Evolutionary conservation across 2,797 vertebrate species (phyloP).

Genomic region (Hirundo rustica): DNA sequence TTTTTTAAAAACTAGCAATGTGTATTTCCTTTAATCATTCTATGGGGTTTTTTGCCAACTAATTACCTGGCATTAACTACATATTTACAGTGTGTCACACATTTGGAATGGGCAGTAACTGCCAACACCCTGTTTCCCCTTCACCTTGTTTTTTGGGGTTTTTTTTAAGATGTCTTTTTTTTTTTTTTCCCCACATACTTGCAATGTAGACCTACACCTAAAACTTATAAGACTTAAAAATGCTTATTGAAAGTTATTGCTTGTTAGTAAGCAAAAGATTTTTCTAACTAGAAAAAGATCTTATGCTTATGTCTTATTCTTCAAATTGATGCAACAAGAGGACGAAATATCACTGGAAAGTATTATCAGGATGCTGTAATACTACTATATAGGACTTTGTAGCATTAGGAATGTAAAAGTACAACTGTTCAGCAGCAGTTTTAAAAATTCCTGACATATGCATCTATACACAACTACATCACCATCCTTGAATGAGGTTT

Average conservation of each 20-base stretch:
- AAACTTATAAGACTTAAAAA: background rate
- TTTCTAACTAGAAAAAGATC: background rate
- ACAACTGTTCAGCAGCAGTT: background rate
- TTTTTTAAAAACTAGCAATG: background rate
- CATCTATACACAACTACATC: background rate
- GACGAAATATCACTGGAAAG: background rate
- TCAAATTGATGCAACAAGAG: background rate
- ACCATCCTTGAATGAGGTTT: background rate
- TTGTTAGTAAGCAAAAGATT: background rate
- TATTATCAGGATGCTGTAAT: background rate
- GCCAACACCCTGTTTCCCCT: background rate
- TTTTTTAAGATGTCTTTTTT: background rate
- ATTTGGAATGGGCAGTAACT: background rate
- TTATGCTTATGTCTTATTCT: background rate
- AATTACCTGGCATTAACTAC: background rate
- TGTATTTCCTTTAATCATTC: background rate
- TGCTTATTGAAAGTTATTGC: background rate
- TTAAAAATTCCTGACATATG: background rate
- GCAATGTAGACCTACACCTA: background rate
- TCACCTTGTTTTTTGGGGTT: background rate
- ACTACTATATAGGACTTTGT: background rate
- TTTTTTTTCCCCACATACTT: fast-evolving
- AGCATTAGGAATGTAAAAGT: background rate
- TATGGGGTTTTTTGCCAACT: background rate
- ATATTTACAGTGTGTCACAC: fast-evolving